Evolutionary conservation across 2,888 invertebrate genomes (phyloP), one percentile per base, ranked within the genome.

Genomic region (Muscina levida): DNA sequence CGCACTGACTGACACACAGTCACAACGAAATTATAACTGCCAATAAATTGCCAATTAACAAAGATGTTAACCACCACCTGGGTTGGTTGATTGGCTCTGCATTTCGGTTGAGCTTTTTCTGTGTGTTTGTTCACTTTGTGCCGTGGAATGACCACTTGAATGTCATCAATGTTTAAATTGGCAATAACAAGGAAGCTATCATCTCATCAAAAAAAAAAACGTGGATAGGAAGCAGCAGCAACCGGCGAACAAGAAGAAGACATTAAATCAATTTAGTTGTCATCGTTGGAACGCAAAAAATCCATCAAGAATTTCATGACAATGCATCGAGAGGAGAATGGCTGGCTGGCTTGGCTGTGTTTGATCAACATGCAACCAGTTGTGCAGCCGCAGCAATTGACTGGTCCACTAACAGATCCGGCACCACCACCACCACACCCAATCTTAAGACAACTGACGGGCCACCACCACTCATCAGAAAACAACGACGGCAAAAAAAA

Each of bases 251-350:
- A 46, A 46, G 74, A 62, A 31, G 48, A 62, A 57, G 53, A 75
- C 74, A 72, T 79, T 72, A 79, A 75, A 67, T 74, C 79, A 72
- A 79, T 79, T 79, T 71, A 53, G 75, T 56, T 75, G 75, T 79
- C 71, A 74, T 42, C 65, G 51, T 19, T 2, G 22, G 1, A 51
- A 51, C 22, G 51, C 51, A 22, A 22, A 51, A 51, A 51, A 3
- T 5, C 22, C 51, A 10, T 5, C 22, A 51, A 22, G 51, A 51
- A 19, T 22, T 19, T 22, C 51, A 51, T 51, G 22, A 22, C 15
- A 19, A 51, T 19, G 10, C 22, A 51, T 5, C 2, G 24, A 10
- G 22, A 37, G 17, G 46, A n/a, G n/a, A n/a, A n/a, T n/a, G n/a
- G n/a, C n/a, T n/a, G n/a, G n/a, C n/a, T n/a, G n/a, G n/a, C n/a